Base-by-base conservation (phyloP, 2,888 invertebrate genomes). In the Lottia gigantea region DNA sequence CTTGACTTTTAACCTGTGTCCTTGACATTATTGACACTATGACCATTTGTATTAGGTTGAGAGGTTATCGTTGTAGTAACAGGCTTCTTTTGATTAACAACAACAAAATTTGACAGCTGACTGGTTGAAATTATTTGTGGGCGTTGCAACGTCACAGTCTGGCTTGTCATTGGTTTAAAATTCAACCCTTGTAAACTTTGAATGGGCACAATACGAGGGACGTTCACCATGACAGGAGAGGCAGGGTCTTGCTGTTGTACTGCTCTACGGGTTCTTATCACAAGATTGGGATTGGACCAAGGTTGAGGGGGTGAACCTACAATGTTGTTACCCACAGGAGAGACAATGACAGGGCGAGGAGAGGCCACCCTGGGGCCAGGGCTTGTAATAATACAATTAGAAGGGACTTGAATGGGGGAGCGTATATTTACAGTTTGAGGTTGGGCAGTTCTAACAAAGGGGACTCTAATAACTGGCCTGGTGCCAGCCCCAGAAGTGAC, bases 281-380 rank as follows among this genome's bases (percentile, higher is more conserved):
- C 88, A 67, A 88, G 80, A 74, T 88, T 88, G 23, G 87, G 88
- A 76, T 89, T 88, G 19, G 87, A 88, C 84, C 87, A 88, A 0
- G 88, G 87, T 67, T 83, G 83, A 2, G 85, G 79, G 12, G 70
- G 70, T 15, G 70, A 70, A 31, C 65, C 62, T 12, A 55, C 46
- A 15, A 62, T 62, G 40, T 61, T 63, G 16, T 66, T 66, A 6
- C 19, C 49, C 26, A 64, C 55, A 61, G 46, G 16, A 40, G 73
- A 45, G 14, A 68, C 62, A 45, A 45, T 46, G 40, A 68, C n/a
- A 19, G 67, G 67, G 11, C 62, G 61, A 15, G 67, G 67, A 25
- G 62, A 45, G 45, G 67, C 62, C 25, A 62, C 66, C 23, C 46
- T 67, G 47, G 67, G 67, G 19, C 66, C 67, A 12, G 64, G 61